Evolutionary conservation across 2,113 vertebrate species (phyloP), one percentile per base, ranked within the genome.

Genomic region (Erythrocercus mccallii): DNA sequence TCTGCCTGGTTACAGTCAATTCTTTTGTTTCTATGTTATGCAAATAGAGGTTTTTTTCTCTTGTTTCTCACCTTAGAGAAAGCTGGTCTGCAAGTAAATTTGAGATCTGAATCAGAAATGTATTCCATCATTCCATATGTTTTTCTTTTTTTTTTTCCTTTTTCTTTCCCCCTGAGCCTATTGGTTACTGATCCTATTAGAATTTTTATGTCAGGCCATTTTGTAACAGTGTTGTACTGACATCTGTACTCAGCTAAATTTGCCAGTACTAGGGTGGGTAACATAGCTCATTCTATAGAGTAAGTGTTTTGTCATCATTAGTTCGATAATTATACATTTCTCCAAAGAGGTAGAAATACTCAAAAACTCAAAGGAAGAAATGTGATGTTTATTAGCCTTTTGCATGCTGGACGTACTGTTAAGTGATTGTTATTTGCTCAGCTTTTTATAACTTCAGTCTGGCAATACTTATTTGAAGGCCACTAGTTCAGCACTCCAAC

Each of bases 101-200:
- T 65, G 42, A 35, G 73, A 65, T 10, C 56, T 74, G 11, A 91
- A 60, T 81, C 44, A 88, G 42, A 86, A 83, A 66, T 38, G 3
- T 24, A 6, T 81, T 92, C 48, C 5, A 12, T 53, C 51, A 35
- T 22, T 45, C 20, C 44, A 6, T 42, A 19, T 42, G 11, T 21
- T 56, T 61, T 60, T 58, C 6, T 11, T 5, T 18, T 25, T 27
- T 23, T 23, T 58, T 27, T 60, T 37, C 13, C 8, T 45, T 45
- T 20, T 20, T 14, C 6, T 5, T 64, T 50, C 6, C 15, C 42
- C 9, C 0, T 0, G 25, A 68, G 7, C 16, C 37, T 65, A 4
- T 38, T 87, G 18, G 30, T 79, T 92, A 47, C 15, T 18, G 18
- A 74, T 54, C 24, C 44, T 62, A 16, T 79, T n/a, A 56, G 31